These are phyloP conservation scores for Ammospiza maritima DNA, from an alignment of 2,797 vertebrate species.

Conservation along the genomic window DNA sequence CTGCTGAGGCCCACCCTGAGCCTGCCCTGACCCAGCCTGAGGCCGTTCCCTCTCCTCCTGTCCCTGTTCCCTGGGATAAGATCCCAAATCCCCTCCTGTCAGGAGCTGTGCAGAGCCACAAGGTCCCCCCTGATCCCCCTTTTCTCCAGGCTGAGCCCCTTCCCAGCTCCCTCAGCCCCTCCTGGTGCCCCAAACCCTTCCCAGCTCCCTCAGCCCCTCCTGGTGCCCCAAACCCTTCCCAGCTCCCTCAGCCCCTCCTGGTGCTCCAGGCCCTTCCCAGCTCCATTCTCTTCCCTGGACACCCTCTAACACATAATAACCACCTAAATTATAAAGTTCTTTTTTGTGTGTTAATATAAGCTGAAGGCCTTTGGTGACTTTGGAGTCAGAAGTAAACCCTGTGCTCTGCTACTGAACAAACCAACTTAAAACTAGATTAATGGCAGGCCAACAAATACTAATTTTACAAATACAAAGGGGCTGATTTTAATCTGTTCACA, in stretches of 20 bases:
- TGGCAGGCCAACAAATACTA: too few relatives aligned
- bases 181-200: too few relatives aligned
- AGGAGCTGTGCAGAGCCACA: background rate
- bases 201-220: too few relatives aligned
- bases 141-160: background rate
- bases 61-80: background rate
- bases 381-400: background rate
- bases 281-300: background rate
- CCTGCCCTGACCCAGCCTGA: background rate
- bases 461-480: too few relatives aligned
- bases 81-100: background rate
- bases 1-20: rapidly evolving
- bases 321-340: background rate
- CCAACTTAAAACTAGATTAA: background rate
- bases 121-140: background rate
- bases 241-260: too few relatives aligned
- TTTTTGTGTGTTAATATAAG: too few relatives aligned
- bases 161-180: background rate
- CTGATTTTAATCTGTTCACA: background rate
- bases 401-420: background rate
- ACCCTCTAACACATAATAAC: background rate
- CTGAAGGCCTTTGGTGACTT: background rate
- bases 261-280: background rate
- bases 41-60: background rate
- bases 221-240: too few relatives aligned